Evolutionary conservation across 2,113 vertebrate species (phyloP).

Genomic region (Tiliqua scincoides): DNA sequence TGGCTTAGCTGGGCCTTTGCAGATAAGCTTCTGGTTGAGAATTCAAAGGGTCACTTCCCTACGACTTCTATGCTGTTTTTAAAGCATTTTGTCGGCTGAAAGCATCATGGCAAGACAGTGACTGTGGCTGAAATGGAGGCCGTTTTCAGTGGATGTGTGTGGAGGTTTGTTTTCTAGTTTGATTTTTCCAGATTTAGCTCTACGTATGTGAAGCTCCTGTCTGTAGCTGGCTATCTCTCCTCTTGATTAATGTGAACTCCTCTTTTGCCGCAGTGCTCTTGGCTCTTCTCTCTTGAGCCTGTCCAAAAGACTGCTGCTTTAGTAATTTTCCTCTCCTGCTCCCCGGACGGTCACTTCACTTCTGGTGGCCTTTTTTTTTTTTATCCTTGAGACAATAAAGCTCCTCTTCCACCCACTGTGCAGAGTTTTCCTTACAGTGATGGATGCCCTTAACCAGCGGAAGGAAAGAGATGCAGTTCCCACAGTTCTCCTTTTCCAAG

Average conservation of each 20-base stretch:
- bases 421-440: slow-evolving; percentile 5
- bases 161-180: neutral
- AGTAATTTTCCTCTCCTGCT: slow-evolving; percentile 18
- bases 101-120: neutral
- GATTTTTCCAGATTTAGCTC: neutral
- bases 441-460: neutral
- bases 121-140: neutral
- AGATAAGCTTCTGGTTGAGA: neutral
- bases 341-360: slow-evolving; percentile 5
- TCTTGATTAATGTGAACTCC: slow-evolving; percentile 6
- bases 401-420: neutral
- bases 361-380: neutral
- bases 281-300: slow-evolving; percentile 9
- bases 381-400: slow-evolving; percentile 3
- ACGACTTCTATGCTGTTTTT: neutral
- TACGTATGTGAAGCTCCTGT: neutral
- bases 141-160: neutral
- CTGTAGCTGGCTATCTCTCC: neutral
- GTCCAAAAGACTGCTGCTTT: slow-evolving; percentile 2
- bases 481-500: neutral
- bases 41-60: neutral
- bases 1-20: neutral
- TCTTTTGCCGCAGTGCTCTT: slow-evolving; percentile 9
- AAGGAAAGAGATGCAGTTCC: neutral
- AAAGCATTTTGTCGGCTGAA: neutral